These are phyloP conservation scores for Mystacornis crossleyi DNA, from an alignment of 2,113 vertebrate species.

Conservation along the genomic window DNA sequence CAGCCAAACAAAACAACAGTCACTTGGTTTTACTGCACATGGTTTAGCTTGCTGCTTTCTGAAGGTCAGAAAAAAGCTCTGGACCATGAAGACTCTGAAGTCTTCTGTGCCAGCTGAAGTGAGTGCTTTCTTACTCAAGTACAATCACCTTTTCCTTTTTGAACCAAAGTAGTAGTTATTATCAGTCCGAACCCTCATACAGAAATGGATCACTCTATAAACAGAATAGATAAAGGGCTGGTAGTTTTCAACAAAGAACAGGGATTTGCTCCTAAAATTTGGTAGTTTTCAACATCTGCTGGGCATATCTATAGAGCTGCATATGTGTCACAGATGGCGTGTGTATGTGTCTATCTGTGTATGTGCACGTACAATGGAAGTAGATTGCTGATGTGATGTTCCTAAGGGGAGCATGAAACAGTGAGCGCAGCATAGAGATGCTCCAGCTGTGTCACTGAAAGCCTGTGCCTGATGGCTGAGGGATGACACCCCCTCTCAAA, in stretches of 20 bases:
- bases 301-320: not conserved
- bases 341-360: rapidly evolving
- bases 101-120: not conserved
- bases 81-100: not conserved
- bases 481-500: not conserved
- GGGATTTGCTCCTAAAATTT: not conserved
- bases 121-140: not conserved
- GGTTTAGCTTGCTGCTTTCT: not conserved
- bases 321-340: rapidly evolving
- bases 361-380: not conserved
- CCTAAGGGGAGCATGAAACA: not conserved
- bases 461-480: not conserved
- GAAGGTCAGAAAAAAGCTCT: not conserved
- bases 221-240: not conserved
- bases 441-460: not conserved
- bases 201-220: not conserved
- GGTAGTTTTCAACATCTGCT: not conserved
- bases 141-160: not conserved
- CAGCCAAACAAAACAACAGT: not conserved
- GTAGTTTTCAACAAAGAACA: not conserved
- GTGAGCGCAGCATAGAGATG: not conserved
- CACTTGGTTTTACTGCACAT: not conserved
- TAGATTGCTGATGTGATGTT: not conserved
- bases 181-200: not conserved
- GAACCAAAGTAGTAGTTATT: not conserved